phyloP scores from a whole-genome alignment of 1,140 invertebrate genomes.

The Meteorus sp. region DNA sequence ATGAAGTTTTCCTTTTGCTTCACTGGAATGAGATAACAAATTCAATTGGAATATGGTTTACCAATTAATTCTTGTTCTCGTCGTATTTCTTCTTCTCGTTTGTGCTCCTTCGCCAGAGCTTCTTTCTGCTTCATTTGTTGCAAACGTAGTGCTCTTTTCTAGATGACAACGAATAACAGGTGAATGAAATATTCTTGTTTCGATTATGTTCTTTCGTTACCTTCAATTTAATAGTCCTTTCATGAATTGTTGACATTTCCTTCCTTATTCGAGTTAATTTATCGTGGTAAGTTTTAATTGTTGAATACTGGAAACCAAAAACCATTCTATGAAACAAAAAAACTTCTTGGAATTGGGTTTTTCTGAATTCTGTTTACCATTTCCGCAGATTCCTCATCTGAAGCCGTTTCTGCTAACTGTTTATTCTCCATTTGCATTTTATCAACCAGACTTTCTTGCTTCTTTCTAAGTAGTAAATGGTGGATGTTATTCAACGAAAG shows the following conservation, averaged over 20 bases:
- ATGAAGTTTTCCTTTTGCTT: slow-evolving; percentile 8
- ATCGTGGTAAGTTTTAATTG: slow-evolving; percentile 47
- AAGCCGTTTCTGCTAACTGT: slow-evolving; percentile 45
- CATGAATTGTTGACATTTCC: slow-evolving; percentile 50
- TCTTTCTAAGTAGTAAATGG: slow-evolving; percentile 36
- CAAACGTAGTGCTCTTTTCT: slow-evolving; percentile 52
- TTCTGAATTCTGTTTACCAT: slow-evolving; percentile 44
- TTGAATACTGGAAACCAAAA: slow-evolving; percentile 36
- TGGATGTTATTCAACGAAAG: not conserved
- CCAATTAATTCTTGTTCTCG: slow-evolving; percentile 49
- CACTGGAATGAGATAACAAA: not conserved
- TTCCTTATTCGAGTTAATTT: slow-evolving; percentile 51
- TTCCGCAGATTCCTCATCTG: slow-evolving; percentile 45
- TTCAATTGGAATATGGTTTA: slow-evolving; percentile 29
- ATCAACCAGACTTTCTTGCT: slow-evolving; percentile 47
- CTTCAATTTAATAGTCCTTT: slow-evolving; percentile 50
- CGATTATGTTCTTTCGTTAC: slow-evolving; percentile 37
- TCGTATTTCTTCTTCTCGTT: slow-evolving; percentile 44
- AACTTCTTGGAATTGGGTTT: slow-evolving; percentile 22
- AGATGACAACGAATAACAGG: too few relatives aligned
- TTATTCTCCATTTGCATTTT: slow-evolving; percentile 53
- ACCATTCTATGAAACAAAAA: not conserved
- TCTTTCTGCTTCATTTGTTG: slow-evolving; percentile 54
- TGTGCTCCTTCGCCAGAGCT: slow-evolving; percentile 44
- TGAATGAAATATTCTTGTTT: too few relatives aligned